phyloP scores from a whole-genome alignment of 2,113 vertebrate genomes.

The Nestor notabilis region DNA sequence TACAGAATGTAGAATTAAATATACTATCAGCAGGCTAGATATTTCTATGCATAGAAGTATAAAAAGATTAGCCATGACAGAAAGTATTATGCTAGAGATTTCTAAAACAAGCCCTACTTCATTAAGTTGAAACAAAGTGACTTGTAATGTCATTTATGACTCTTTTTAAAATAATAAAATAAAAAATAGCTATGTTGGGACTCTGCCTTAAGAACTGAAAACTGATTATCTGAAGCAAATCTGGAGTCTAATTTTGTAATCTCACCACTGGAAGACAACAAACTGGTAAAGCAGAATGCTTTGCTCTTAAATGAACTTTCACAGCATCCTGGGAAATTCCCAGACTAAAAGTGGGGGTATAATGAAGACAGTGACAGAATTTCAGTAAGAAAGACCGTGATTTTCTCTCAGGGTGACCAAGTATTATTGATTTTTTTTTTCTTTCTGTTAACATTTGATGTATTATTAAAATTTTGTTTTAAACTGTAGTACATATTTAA shows the following conservation, averaged over 20 bases:
- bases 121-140: slow-evolving; percentile 5
- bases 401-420: not conserved
- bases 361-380: not conserved
- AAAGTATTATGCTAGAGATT: not conserved
- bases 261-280: not conserved
- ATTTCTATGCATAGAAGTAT: not conserved
- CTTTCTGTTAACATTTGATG: not conserved
- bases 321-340: not conserved
- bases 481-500: not conserved
- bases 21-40: not conserved
- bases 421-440: not conserved
- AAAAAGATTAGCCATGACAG: not conserved
- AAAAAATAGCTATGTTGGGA: not conserved
- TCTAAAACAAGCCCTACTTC: not conserved
- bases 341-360: not conserved
- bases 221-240: not conserved
- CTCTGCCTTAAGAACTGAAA: not conserved
- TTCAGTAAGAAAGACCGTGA: not conserved
- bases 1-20: not conserved
- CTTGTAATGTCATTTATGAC: not conserved
- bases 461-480: not conserved
- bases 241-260: not conserved
- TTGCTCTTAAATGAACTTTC: not conserved
- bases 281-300: not conserved
- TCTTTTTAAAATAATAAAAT: not conserved